Evolutionary conservation across 1,140 invertebrate species (phyloP), one percentile per base, ranked within the genome.

Genomic region (Caenorhabditis brenneri): DNA sequence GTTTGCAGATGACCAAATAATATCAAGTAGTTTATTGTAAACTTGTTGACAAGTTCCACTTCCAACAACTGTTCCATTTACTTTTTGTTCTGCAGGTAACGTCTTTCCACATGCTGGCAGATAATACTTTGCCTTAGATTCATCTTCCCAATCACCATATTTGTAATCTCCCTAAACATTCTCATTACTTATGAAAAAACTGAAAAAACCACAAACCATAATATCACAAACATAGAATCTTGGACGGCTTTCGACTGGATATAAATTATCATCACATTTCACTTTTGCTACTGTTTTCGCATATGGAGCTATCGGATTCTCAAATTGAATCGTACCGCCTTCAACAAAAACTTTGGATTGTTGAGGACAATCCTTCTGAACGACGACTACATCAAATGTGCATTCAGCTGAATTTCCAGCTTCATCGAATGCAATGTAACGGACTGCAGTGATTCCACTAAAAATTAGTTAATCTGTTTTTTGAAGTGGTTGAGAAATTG

Each of bases 181-280:
- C 19, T 22, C 6, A 5, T 10, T 42, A 7, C 10, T 0, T 24
- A 24, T 36, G 3, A 27, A 9, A 19, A 22, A 3, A 19, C 10
- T 42, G n/a, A 29, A 10, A 74, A 27, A 12, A 27, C 53, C 24
- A 55, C 33, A 24, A 24, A 74, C 65, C 65, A 74, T 74, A 42
- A 74, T 74, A 42, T 74, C 65, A 19, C 65, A 74, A 74, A 74
- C 65, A 74, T 74, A 74, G n/a, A 74, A 74, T 19, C 19, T 46
- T 27, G 65, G 65, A 24, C 65, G 65, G 15, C 24, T 74, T 2
- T 74, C 36, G 10, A 31, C n/a, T 24, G 65, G 65, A 74, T 74
- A 74, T 3, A 74, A 19, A 27, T 27, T 42, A 42, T 74, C 65
- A 46, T 42, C 9, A 74, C 65, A 74, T 15, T 74, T 15, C 2